Percentiles rank a stretch among this genome's conserved stretches.
Evolutionary conservation across 2,888 invertebrate species (phyloP).

Genomic region (Punctoribates punctum): DNA sequence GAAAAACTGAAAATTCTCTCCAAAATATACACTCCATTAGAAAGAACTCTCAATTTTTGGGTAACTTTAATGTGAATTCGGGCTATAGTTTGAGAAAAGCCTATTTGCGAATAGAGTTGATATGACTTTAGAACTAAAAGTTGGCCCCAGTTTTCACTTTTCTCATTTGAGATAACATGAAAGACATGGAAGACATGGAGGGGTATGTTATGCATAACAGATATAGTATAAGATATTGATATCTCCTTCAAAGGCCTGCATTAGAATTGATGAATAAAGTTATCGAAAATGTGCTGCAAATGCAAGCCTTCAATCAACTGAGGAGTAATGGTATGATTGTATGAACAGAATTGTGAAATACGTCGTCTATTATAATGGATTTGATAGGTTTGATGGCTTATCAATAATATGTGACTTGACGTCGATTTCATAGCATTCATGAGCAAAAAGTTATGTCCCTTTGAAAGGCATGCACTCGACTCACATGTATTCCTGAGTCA

Average conservation of each 20-base stretch:
- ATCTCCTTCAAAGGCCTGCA: not conserved
- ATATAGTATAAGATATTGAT: too few species aligned
- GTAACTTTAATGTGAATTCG: not conserved
- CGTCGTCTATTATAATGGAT: conserved; percentile 21
- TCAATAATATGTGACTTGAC: conserved; percentile 23
- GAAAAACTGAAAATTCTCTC: not conserved
- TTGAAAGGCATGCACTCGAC: not conserved
- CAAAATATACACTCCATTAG: not conserved
- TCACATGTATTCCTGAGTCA: not conserved
- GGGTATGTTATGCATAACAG: not conserved
- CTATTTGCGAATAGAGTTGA: not conserved
- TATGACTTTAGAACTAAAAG: not conserved
- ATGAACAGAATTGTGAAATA: conserved; percentile 13
- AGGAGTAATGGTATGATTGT: not conserved
- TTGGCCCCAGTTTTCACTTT: not conserved
- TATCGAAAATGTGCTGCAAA: not conserved
- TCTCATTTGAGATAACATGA: not conserved
- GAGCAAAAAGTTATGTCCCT: not conserved
- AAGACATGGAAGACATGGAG: not conserved
- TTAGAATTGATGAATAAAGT: conserved; percentile 27
- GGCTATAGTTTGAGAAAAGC: not conserved
- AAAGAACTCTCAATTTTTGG: not conserved
- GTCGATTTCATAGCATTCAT: not conserved
- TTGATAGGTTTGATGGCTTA: conserved; percentile 8
- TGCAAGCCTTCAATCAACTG: conserved; percentile 23